A percentile compares a stretch with the other conserved stretches of the same genome.
These are phyloP conservation scores for Hybos culiciformis DNA, from an alignment of 2,888 invertebrate species.

Conservation along the genomic window DNA sequence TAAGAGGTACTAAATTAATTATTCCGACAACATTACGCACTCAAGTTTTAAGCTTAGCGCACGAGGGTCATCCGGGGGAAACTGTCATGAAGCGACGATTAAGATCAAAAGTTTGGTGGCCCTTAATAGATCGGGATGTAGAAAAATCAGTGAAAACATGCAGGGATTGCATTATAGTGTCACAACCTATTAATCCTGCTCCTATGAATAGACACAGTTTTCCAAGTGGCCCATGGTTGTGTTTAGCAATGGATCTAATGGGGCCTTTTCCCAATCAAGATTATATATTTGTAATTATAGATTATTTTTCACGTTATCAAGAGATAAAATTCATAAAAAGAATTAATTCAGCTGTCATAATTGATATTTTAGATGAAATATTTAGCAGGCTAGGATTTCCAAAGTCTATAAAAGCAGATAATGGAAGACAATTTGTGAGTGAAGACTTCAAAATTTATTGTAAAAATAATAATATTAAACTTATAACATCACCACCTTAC, in stretches of 20 bases:
- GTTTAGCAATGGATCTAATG: conserved; percentile 8
- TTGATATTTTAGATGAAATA: no score
- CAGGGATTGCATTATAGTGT: conserved; percentile 11
- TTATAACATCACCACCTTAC: no score
- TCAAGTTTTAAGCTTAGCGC: conserved; percentile 3
- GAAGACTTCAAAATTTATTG: no score
- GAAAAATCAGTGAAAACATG: conserved; percentile 11
- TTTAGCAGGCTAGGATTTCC: no score
- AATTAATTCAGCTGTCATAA: no score
- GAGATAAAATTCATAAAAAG: no score
- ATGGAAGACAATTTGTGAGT: no score
- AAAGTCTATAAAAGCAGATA: no score
- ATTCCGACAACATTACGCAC: conserved; percentile 6
- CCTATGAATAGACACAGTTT: conserved; percentile 8
- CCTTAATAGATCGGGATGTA: conserved; percentile 10
- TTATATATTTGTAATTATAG: no score
- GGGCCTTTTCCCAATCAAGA: no score
- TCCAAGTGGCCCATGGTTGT: conserved; percentile 9
- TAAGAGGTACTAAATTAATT: conserved; percentile 9
- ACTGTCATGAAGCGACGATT: conserved; percentile 10
- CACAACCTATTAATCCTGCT: conserved; percentile 5
- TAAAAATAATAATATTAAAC: no score
- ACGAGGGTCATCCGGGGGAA: conserved; percentile 6
- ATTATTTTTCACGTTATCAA: no score
- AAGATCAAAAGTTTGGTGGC: conserved; percentile 14